These are phyloP conservation scores for Planococcus citri DNA, from an alignment of 1,140 invertebrate genomes.

Conservation along the genomic window DNA sequence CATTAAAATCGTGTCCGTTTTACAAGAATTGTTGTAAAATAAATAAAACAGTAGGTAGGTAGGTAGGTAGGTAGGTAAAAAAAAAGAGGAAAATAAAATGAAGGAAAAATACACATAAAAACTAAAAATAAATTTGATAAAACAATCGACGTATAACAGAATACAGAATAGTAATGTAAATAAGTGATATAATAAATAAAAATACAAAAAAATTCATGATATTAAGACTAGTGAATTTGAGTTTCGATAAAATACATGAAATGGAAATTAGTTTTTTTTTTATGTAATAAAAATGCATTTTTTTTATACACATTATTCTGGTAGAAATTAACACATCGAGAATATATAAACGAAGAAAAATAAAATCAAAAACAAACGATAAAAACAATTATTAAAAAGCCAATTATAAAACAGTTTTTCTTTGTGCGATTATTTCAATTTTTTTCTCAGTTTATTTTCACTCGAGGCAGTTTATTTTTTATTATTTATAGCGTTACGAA, in stretches of 20 bases:
- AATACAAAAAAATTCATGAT: not conserved
- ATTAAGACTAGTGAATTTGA: slow-evolving; percentile 4
- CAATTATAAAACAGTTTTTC: not conserved
- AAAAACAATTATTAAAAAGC: not conserved
- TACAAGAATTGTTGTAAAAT: slow-evolving; percentile 4
- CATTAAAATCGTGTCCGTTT: not conserved
- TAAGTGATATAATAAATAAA: not conserved
- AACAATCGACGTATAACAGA: not conserved
- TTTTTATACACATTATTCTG: too few species aligned
- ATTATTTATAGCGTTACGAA: too few species aligned
- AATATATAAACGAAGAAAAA: not conserved
- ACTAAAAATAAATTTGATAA: not conserved
- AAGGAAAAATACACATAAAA: not conserved
- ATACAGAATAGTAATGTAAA: not conserved
- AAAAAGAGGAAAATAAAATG: too few species aligned
- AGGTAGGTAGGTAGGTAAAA: too few species aligned
- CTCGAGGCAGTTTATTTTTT: too few species aligned
- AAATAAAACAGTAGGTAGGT: too few species aligned
- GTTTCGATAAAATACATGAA: not conserved
- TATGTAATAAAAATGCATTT: not conserved
- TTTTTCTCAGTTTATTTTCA: too few species aligned
- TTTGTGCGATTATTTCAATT: too few species aligned
- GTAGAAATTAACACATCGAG: not conserved
- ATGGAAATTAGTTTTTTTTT: not conserved
- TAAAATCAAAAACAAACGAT: not conserved